Conservation (phyloP, 2,797 vertebrate species). For the Hephaestus fuliginosus region DNA sequence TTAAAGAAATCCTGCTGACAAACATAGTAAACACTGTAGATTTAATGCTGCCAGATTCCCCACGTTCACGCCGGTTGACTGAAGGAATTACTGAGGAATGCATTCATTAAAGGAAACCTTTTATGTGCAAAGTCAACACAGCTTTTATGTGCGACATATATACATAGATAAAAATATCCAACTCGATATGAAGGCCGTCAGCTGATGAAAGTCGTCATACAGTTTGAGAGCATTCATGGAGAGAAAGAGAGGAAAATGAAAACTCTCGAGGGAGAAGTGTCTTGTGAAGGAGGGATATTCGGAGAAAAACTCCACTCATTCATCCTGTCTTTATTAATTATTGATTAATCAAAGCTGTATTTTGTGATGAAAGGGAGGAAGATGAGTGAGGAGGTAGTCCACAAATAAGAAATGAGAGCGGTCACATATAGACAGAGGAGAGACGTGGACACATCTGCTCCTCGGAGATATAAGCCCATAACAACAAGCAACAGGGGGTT, state of each 20-base stretch:
- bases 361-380: slow-evolving; percentile 15
- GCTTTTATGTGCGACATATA: background rate
- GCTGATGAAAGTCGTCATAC: background rate
- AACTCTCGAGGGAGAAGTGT: background rate
- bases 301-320: slow-evolving; percentile 14
- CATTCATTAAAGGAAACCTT: background rate
- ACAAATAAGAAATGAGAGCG: slow-evolving; percentile 12
- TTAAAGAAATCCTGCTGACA: background rate
- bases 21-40: background rate
- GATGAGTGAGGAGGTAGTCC: slow-evolving; percentile 1
- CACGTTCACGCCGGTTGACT: background rate
- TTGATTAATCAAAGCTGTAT: slow-evolving; percentile 37
- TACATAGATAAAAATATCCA: too few species aligned
- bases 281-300: background rate
- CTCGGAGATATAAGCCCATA: slow-evolving; percentile 34
- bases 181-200: background rate
- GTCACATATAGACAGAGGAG: background rate
- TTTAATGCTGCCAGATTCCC: background rate
- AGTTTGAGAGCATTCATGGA: background rate
- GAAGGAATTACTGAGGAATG: background rate
- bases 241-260: background rate
- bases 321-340: slow-evolving; percentile 26
- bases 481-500: slow-evolving; percentile 16
- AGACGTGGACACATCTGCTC: slow-evolving; percentile 32
- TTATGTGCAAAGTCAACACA: background rate